Percentiles rank a stretch among this genome's conserved stretches.
These are phyloP conservation scores for Tetragnatha montana DNA, from an alignment of 2,888 invertebrate genomes.

Conservation along the genomic window DNA sequence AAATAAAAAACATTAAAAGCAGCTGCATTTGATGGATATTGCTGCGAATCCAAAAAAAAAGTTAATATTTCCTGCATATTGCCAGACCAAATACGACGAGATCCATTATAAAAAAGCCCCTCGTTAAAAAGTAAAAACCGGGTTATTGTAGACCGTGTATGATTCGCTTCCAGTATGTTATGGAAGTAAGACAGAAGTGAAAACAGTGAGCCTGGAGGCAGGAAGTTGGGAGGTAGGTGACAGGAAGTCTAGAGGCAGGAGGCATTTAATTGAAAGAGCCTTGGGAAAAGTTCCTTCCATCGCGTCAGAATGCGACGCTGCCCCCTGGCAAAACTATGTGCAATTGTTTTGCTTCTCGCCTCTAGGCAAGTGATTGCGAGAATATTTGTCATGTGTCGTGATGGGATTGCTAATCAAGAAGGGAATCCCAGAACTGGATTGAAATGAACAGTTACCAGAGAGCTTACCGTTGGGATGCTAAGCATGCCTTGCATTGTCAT, in stretches of 20 bases:
- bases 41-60: too few species aligned
- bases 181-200: slow-evolving; percentile 45
- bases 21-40: too few species aligned
- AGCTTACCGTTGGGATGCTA: neutral
- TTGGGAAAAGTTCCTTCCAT: slow-evolving; percentile 40
- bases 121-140: neutral
- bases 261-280: slow-evolving; percentile 59
- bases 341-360: slow-evolving; percentile 38
- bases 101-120: neutral
- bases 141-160: neutral
- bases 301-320: slow-evolving; percentile 43
- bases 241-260: slow-evolving; percentile 60
- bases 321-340: slow-evolving; percentile 39
- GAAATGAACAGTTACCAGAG: slow-evolving; percentile 1
- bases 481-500: slow-evolving; percentile 15
- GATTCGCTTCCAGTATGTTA: slow-evolving; percentile 16
- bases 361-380: slow-evolving; percentile 5
- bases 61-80: too few species aligned
- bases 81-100: too few species aligned
- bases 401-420: slow-evolving; percentile 31
- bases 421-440: slow-evolving; percentile 20
- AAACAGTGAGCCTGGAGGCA: slow-evolving; percentile 50
- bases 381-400: slow-evolving; percentile 21
- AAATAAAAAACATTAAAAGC: too few species aligned
- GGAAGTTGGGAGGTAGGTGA: slow-evolving; percentile 65